Conservation (phyloP, 2,888 invertebrate species). For the Abrostola triplasia region DNA sequence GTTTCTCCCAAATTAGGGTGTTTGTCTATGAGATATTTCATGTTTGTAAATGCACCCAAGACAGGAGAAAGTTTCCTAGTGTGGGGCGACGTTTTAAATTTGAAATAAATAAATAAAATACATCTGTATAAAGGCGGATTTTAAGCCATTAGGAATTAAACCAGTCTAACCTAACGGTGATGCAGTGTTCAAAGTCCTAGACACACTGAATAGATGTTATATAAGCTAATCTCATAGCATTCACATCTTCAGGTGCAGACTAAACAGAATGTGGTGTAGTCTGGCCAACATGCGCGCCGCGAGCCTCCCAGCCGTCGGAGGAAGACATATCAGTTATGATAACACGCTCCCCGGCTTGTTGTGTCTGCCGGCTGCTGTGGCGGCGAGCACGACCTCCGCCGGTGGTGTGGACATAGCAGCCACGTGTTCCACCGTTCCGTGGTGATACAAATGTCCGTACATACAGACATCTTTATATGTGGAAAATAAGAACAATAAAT, state of each 20-base stretch:
- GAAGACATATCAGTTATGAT: slow-evolving; percentile 25
- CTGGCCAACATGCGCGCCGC: neutral
- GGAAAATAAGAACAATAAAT: too few relatives aligned
- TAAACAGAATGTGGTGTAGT: neutral
- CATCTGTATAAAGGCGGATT: too few relatives aligned
- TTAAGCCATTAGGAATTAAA: too few relatives aligned
- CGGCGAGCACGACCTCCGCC: slow-evolving; percentile 7
- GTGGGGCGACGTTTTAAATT: too few relatives aligned
- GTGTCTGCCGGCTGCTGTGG: slow-evolving; percentile 17
- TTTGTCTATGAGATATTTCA: too few relatives aligned
- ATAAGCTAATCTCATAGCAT: neutral
- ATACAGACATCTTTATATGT: too few relatives aligned
- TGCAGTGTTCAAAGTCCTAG: too few relatives aligned
- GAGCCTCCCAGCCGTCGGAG: slow-evolving; percentile 17
- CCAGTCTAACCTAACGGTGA: too few relatives aligned
- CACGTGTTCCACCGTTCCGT: neutral
- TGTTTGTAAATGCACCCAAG: too few relatives aligned
- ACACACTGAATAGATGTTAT: neutral
- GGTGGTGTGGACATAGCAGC: neutral
- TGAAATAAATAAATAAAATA: too few relatives aligned
- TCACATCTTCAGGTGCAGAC: neutral
- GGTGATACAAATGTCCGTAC: neutral
- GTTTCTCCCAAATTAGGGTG: too few relatives aligned
- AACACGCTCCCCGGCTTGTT: slow-evolving; percentile 23
- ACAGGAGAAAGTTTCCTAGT: too few relatives aligned